Base-by-base conservation (phyloP, 2,888 invertebrate species). In the Eupithecia insigniata region DNA sequence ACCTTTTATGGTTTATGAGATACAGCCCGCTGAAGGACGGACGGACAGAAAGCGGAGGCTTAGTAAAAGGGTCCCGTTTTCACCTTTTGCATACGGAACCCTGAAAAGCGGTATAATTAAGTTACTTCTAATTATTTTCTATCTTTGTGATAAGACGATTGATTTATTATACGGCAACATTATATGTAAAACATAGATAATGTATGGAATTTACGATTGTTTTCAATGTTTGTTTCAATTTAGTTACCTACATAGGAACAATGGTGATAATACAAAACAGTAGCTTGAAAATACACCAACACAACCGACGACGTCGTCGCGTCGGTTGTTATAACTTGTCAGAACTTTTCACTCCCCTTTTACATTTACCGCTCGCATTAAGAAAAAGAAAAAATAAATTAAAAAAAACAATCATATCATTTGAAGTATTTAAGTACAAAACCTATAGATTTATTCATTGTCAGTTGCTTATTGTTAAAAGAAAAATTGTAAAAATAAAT, bases 101-200 rank as follows among this genome's bases (percentile, higher is more conserved):
- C n/a, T n/a, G n/a, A 84, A 83, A 85, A 87, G 85, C 81, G 75
- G 86, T 89, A 90, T 92, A 92, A 92, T 92, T 91, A 92, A 90
- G 82, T 80, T 85, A 87, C 84, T 88, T 90, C 90, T 92, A 92
- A 93, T 92, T 92, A 92, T 91, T 91, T 90, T 89, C 85, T 90
- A 90, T 89, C 88, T 81, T 77, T 74, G 18, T 88, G 93, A 92
- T 93, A 93, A 89, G 81, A 77, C 81, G 65, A 83, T 84, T 92
- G 91, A 93, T 93, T 93, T 92, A 93, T 93, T 77, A 80, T 82
- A 79, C 82, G 82, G 84, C 80, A 80, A 80, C 81, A 77, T 85
- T 84, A 64, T 84, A n/a, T n/a, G n/a, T n/a, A 81, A 81, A 83
- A 81, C 80, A 81, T 79, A 86, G 89, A 89, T 92, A 92, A 79